phyloP scores from a whole-genome alignment of 2,888 invertebrate genomes.

The Diplolepis rosae region DNA sequence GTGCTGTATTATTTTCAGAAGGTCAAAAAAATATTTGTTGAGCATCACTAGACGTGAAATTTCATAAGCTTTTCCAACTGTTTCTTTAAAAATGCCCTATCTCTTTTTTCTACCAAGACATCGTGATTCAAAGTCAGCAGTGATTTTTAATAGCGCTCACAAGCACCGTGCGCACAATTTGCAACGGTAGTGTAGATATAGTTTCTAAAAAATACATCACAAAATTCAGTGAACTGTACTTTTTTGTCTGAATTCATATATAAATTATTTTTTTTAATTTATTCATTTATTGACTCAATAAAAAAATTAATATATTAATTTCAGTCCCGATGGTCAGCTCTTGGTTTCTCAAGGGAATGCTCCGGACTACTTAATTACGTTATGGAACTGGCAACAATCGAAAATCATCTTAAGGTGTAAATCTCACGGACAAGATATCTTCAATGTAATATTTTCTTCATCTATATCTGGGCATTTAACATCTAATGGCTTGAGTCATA shows the following conservation, averaged over 20 bases:
- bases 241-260: background rate
- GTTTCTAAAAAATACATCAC: no score
- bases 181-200: no score
- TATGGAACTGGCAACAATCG: conserved; percentile 91
- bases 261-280: conserved; percentile 14
- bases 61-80: no score
- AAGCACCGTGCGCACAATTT: no score
- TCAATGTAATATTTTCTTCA: conserved; percentile 86
- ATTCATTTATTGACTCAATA: conserved; percentile 24
- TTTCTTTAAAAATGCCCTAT: no score
- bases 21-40: no score
- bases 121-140: no score
- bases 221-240: no score
- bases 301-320: conserved; percentile 54
- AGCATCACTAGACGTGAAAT: no score
- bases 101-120: no score
- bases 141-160: no score
- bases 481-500: conserved; percentile 84
- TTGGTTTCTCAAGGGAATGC: conserved; percentile 89
- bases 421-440: conserved; percentile 88
- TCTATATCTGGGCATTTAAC: conserved; percentile 86
- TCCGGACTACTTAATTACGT: conserved; percentile 90
- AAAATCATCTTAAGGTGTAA: conserved; percentile 86
- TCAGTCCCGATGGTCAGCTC: conserved; percentile 85
- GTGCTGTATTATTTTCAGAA: no score